Evolutionary conservation across 2,113 vertebrate species (phyloP).

Genomic region (Raphicerus campestris): DNA sequence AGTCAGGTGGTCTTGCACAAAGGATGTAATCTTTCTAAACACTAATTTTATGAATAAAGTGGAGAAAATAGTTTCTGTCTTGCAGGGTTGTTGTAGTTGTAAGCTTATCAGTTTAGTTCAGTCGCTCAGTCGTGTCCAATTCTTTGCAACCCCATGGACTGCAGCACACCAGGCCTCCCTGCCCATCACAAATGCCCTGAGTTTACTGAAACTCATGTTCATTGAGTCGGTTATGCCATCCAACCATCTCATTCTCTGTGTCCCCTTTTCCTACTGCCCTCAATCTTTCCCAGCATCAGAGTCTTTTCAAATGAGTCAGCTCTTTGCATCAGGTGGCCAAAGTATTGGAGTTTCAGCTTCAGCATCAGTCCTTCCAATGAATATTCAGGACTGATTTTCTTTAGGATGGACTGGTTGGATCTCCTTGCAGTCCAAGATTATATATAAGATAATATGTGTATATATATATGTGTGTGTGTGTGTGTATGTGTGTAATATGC

Average conservation of each 20-base stretch:
- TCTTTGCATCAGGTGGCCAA: background rate
- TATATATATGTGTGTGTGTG: background rate
- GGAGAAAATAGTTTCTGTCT: background rate
- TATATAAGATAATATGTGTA: background rate
- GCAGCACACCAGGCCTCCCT: background rate
- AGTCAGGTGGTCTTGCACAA: background rate
- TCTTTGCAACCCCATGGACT: background rate
- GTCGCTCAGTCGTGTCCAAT: accelerated
- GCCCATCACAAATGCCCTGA: background rate
- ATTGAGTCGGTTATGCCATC: background rate
- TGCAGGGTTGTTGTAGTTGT: background rate
- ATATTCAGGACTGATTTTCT: background rate
- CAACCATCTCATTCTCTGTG: background rate
- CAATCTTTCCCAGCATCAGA: background rate
- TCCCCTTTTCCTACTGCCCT: background rate
- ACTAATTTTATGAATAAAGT: background rate
- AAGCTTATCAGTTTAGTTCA: background rate
- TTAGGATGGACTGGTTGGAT: background rate
- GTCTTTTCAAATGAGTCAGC: background rate
- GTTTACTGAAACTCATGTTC: background rate
- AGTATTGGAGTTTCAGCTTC: background rate
- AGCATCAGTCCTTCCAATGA: background rate
- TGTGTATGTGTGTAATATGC: background rate
- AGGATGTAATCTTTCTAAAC: background rate
- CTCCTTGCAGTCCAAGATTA: background rate